Evolutionary conservation across 1,140 invertebrate species (phyloP).

Genomic region (Zaprionus lachaisei): DNA sequence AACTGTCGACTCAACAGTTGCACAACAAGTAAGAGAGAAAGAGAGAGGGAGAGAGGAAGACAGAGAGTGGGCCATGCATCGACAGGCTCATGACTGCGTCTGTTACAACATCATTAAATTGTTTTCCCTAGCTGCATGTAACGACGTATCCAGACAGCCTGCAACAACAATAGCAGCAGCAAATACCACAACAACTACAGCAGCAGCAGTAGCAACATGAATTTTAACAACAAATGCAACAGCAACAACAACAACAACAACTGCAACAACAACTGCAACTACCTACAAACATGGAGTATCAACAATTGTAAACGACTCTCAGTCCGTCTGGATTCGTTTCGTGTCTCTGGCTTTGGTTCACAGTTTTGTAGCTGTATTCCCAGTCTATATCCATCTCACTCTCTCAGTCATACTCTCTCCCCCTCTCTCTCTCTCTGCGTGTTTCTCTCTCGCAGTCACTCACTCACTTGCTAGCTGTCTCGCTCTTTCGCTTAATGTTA

Average conservation of each 20-base stretch:
- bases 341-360: slow-evolving; percentile 22
- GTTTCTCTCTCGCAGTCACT: neutral
- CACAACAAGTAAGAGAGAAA: slow-evolving; percentile 8
- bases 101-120: slow-evolving; percentile 75
- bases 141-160: slow-evolving; percentile 40
- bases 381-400: slow-evolving; percentile 9
- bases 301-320: slow-evolving; percentile 26
- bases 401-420: slow-evolving; percentile 2
- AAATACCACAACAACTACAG: slow-evolving; percentile 4
- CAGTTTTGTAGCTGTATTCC: slow-evolving; percentile 26
- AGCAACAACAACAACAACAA: neutral
- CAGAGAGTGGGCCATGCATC: neutral
- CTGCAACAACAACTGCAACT: neutral
- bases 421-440: slow-evolving; percentile 1
- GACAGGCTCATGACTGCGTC: slow-evolving; percentile 51
- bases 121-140: slow-evolving; percentile 75
- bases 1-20: slow-evolving; percentile 38
- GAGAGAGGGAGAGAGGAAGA: slow-evolving; percentile 1
- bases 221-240: neutral
- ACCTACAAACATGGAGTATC: neutral
- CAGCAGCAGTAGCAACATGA: neutral
- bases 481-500: slow-evolving; percentile 41
- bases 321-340: slow-evolving; percentile 20
- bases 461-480: slow-evolving; percentile 23
- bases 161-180: slow-evolving; percentile 21